phyloP scores from a whole-genome alignment of 2,113 vertebrate species.

The Nothocercus nigrocapillus region DNA sequence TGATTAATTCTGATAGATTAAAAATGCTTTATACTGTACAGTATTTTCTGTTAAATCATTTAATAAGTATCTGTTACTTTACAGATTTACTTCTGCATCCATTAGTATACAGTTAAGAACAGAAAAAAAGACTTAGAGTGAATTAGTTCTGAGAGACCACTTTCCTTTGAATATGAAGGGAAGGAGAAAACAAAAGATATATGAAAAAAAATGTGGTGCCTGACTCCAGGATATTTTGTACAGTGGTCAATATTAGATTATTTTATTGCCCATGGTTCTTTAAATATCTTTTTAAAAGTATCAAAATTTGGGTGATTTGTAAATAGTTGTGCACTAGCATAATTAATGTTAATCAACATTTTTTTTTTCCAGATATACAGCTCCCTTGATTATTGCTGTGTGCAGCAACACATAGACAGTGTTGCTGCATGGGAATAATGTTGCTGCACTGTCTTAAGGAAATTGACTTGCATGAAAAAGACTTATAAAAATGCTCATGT shows the following conservation, averaged over 20 bases:
- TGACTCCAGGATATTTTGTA: neutral
- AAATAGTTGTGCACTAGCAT: neutral
- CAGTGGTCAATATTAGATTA: neutral
- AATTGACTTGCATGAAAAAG: neutral
- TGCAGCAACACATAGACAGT: neutral
- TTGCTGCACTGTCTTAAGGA: neutral
- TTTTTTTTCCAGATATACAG: neutral
- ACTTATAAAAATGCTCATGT: neutral
- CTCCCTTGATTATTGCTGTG: neutral
- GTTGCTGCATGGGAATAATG: neutral
- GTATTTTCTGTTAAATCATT: neutral
- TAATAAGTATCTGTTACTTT: neutral
- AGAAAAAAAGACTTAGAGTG: neutral
- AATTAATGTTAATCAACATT: neutral
- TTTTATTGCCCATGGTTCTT: neutral
- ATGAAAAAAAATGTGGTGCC: neutral
- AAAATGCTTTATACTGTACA: neutral
- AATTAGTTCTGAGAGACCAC: neutral
- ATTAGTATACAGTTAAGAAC: neutral
- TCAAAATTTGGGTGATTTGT: neutral
- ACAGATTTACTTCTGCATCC: neutral
- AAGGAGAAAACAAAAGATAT: neutral
- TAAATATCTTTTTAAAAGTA: neutral
- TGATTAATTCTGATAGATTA: constrained; percentile 10
- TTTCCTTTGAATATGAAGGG: neutral